Percentiles rank a stretch among this genome's conserved stretches.
phyloP scores from a whole-genome alignment of 2,888 invertebrate genomes.

The Tenthredo distinguenda region DNA sequence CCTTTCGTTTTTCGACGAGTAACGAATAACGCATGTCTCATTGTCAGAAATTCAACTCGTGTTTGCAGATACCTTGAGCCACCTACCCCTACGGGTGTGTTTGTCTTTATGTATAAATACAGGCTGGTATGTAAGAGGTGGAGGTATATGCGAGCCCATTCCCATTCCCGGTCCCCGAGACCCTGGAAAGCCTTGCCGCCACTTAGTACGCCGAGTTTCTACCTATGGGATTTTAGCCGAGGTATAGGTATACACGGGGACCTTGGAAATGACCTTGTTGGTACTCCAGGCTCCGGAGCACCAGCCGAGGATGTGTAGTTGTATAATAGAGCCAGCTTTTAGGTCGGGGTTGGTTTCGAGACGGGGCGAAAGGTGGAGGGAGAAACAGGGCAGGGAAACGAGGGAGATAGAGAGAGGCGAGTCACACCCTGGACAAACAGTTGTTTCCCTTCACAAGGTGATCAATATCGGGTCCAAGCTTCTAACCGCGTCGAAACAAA shows the following conservation, averaged over 20 bases:
- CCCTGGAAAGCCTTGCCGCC: neutral
- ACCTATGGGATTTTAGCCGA: constrained; percentile 28
- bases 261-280: constrained; percentile 29
- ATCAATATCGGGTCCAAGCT: constrained; percentile 17
- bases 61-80: neutral
- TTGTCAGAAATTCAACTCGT: constrained; percentile 4
- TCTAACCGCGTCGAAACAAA: neutral
- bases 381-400: neutral
- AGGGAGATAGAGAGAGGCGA: neutral
- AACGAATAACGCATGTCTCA: neutral
- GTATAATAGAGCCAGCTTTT: constrained; percentile 28
- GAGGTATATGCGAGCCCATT: neutral
- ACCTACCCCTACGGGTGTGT: constrained; percentile 4
- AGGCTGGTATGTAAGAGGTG: neutral
- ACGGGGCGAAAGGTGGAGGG: neutral
- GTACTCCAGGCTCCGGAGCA: neutral
- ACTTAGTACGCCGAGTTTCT: constrained; percentile 22
- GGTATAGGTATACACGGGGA: neutral
- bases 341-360: neutral
- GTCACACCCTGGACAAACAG: constrained; percentile 39
- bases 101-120: constrained; percentile 5
- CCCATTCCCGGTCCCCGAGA: neutral
- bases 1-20: neutral
- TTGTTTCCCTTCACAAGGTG: constrained; percentile 22
- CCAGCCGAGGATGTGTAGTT: constrained; percentile 11